Base-by-base conservation (phyloP, 2,113 vertebrate genomes). In the Ploceus nigricollis region DNA sequence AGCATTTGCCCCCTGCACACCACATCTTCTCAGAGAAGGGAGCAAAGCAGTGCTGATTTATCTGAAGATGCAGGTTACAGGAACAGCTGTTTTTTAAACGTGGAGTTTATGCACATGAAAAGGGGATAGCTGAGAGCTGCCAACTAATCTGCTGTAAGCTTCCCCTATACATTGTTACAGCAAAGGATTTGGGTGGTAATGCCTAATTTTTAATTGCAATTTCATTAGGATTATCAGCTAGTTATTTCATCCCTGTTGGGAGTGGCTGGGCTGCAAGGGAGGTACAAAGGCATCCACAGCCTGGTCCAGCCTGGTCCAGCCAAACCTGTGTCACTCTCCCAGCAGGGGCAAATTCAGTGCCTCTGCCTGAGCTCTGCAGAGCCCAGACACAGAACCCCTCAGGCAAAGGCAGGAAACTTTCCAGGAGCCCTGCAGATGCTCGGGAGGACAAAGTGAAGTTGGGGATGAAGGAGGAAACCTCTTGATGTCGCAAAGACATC, bases 181-280 rank as follows among this genome's bases (percentile, higher is more conserved):
- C 35, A 54, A 81, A 79, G 54, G 75, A 87, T 95, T 77, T 87
- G 57, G 25, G 89, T 82, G 42, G 42, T 65, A 73, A 76, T 58
- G 40, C 78, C 51, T 79, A 28, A 45, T 73, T 82, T 94, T 89
- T 64, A 87, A 76, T 91, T 93, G 84, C 35, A 40, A 63, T 93
- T 94, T 93, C 82, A 58, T 90, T 89, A 53, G 88, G 68, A 73
- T 95, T 88, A 87, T 84, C 51, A 84, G 25, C 33, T 31, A n/a
- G 63, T 95, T 76, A 54, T 82, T 71, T 78, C 72, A 72, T 64
- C 31, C 60, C 61, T 7, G 3, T 45, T 4, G 6, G 44, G 23
- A 25, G 50, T 20, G 33, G 22, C 80, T 60, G n/a, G 70, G 61
- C 73, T 61, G 40, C 33, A 58, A 85, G 72, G 69, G 77, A 76